Evolutionary conservation across 2,113 vertebrate species (phyloP).

Genomic region (Myocastor coypus): DNA sequence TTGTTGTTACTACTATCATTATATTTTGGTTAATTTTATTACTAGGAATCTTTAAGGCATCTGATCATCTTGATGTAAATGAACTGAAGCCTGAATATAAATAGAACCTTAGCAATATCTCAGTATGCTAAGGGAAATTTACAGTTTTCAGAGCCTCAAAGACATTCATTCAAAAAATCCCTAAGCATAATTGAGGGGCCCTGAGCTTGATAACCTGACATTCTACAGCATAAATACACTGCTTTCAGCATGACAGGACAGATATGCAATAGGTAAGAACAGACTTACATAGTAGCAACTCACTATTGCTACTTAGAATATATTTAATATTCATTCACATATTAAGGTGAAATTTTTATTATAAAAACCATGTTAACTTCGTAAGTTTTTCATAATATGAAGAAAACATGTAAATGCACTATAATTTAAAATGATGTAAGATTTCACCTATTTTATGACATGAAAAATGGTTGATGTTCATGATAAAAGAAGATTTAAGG

Average conservation of each 20-base stretch:
- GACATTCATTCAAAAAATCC: slow-evolving; percentile 25
- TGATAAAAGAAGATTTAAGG: slow-evolving; percentile 42
- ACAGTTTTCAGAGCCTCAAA: slow-evolving; percentile 6
- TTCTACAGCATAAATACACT: neutral
- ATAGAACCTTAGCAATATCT: slow-evolving; percentile 9
- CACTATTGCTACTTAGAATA: neutral
- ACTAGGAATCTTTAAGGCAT: neutral
- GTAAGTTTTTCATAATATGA: neutral
- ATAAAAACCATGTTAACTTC: neutral
- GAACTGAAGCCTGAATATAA: slow-evolving; percentile 17
- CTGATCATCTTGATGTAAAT: slow-evolving; percentile 30
- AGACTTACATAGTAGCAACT: neutral
- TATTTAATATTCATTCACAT: slow-evolving; percentile 22
- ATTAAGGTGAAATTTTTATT: neutral
- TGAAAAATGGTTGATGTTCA: slow-evolving; percentile 43
- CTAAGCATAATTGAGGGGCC: neutral
- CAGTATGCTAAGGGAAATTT: neutral
- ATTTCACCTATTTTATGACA: neutral
- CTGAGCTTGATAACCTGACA: neutral
- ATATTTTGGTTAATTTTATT: slow-evolving; percentile 29
- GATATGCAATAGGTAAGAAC: neutral
- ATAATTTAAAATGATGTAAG: neutral
- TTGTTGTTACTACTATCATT: neutral
- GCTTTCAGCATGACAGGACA: neutral
- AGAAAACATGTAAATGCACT: slow-evolving; percentile 15